Evolutionary conservation across 1,140 invertebrate species (phyloP).

Genomic region (Hycleus cichorii): DNA sequence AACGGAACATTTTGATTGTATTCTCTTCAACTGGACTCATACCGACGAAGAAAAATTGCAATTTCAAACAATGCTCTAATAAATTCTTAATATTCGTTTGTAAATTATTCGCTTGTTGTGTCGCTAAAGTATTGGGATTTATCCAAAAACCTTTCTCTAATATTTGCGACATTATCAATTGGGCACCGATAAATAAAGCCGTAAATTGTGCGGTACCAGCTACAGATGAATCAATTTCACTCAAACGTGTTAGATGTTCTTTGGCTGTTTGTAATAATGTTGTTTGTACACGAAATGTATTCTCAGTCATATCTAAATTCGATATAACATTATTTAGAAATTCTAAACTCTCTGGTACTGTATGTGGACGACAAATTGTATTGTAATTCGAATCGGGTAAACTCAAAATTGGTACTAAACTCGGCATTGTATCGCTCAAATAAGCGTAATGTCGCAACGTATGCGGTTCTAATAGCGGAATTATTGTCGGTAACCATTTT

Average conservation of each 20-base stretch:
- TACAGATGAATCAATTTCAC: constrained; percentile 71
- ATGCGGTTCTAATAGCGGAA: constrained; percentile 86
- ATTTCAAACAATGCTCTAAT: constrained; percentile 63
- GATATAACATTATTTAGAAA: constrained; percentile 66
- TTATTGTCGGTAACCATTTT: constrained; percentile 79
- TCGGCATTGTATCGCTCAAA: constrained; percentile 86
- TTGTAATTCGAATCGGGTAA: constrained; percentile 27
- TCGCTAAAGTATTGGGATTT: constrained; percentile 43
- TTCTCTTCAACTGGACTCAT: constrained; percentile 65
- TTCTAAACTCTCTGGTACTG: constrained; percentile 41
- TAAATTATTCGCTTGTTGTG: constrained; percentile 46
- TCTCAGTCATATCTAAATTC: constrained; percentile 60
- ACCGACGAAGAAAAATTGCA: constrained; percentile 79
- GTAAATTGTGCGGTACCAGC: constrained; percentile 81
- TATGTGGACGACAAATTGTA: constrained; percentile 26
- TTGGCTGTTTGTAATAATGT: constrained; percentile 64
- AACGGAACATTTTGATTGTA: constrained; percentile 72
- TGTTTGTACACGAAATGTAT: constrained; percentile 49
- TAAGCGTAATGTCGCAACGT: constrained; percentile 90
- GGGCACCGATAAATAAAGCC: constrained; percentile 67
- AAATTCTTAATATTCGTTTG: constrained; percentile 53
- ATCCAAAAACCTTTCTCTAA: constrained; percentile 43
- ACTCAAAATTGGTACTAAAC: constrained; percentile 78
- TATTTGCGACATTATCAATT: constrained; percentile 45
- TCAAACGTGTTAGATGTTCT: constrained; percentile 56